Base-by-base conservation (phyloP, 2,797 vertebrate genomes). In the Catamblyrhynchus diadema region DNA sequence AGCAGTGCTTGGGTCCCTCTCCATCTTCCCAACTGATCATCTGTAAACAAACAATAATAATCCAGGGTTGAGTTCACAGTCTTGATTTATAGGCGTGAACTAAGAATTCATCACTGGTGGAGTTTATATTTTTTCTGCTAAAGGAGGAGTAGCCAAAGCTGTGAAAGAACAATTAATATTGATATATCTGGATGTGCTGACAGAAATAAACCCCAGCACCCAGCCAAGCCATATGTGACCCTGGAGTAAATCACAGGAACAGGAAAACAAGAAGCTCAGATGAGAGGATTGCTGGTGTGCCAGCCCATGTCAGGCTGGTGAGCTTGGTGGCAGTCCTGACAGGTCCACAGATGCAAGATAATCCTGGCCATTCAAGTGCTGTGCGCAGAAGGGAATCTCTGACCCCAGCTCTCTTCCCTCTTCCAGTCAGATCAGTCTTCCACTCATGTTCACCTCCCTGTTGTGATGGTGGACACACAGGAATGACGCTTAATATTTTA, bases 31-130 rank as follows among this genome's bases (percentile, higher is more conserved):
- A 70, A 4, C 81, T 83, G 75, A 88, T 95, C 75, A 32, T 81
- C 65, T 79, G 50, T 59, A 93, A 95, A 91, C 4, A 37, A 93
- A 61, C 65, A 69, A 47, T 54, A 71, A 89, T 72, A 95, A 90
- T 22, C 61, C 79, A 74, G 50, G 50, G 39, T 25, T 75, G 75
- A 81, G 69, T 81, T 88, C 88, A 70, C 72, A 89, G 24, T 7
- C 61, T 66, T 24, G 1, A 53, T 87, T 77, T 87, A 74, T 84
- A 24, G 51, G 22, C 47, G 25, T 2, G 22, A 86, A 56, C 42
- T 37, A 75, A 74, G 59, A 69, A 93, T 91, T 86, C 50, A 37
- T 67, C 72, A 78, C 37, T 13, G 14, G 12, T 3, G 20, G 45
- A 59, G 81, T 78, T 94, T 85, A 12, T 20, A 15, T 89, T 92